These are phyloP conservation scores for Pseudotriccus pelzelni DNA, from an alignment of 2,797 vertebrate species.

Conservation along the genomic window DNA sequence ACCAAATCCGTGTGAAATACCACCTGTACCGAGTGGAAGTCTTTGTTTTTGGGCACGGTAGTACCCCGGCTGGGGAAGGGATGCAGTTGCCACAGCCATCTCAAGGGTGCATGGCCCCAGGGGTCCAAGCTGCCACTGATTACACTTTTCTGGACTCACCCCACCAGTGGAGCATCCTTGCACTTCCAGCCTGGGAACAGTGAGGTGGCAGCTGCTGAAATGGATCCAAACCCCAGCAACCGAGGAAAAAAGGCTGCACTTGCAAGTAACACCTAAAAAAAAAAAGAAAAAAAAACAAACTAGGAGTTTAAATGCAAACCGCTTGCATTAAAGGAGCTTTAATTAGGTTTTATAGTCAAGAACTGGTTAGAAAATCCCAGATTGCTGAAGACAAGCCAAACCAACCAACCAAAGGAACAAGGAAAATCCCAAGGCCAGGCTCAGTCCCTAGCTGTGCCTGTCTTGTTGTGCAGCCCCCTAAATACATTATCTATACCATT, in stretches of 20 bases:
- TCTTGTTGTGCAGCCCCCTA: neutral
- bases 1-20: constrained; percentile 50
- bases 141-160: neutral
- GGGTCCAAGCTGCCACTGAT: neutral
- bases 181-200: neutral
- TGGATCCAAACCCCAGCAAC: neutral
- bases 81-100: neutral
- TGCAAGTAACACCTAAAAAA: neutral
- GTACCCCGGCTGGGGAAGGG: neutral
- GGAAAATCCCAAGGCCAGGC: neutral
- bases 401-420: neutral
- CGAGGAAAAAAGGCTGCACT: neutral
- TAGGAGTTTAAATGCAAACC: neutral
- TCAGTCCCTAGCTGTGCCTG: neutral
- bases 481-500: neutral
- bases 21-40: neutral
- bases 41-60: neutral
- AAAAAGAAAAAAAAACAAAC: neutral
- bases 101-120: neutral
- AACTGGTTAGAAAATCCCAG: neutral
- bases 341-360: neutral
- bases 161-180: neutral
- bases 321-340: neutral
- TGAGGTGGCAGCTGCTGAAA: neutral
- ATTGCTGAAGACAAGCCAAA: neutral